Percentiles rank a stretch among this genome's conserved stretches.
phyloP scores from a whole-genome alignment of 1,140 invertebrate genomes.

The Agrypnia vestita region DNA sequence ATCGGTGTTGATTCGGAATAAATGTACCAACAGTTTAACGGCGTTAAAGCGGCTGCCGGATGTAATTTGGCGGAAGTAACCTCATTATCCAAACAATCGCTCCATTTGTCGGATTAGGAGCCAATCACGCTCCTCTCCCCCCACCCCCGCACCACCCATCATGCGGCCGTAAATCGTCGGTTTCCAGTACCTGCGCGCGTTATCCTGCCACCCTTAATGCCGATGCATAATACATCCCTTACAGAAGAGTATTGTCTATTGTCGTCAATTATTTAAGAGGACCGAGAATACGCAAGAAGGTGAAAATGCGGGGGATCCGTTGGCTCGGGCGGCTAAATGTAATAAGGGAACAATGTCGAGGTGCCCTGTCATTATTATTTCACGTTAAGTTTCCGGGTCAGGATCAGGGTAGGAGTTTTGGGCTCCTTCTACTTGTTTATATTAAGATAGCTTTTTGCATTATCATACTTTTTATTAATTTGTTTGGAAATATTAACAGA shows the following conservation, averaged over 20 bases:
- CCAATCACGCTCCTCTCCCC: not conserved
- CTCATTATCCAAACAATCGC: slow-evolving; percentile 28
- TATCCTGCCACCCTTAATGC: not conserved
- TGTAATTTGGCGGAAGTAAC: slow-evolving; percentile 39
- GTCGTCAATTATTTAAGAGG: no score
- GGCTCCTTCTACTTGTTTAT: no score
- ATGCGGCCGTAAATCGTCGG: not conserved
- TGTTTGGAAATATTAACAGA: no score
- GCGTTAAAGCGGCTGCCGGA: not conserved
- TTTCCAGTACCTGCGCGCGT: not conserved
- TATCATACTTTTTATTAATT: no score
- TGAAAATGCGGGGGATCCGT: no score
- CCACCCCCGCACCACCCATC: not conserved
- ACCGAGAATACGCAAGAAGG: no score
- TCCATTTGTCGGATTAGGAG: slow-evolving; percentile 31
- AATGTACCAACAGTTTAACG: slow-evolving; percentile 3
- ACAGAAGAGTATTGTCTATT: not conserved
- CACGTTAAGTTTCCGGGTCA: no score
- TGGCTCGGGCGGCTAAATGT: no score
- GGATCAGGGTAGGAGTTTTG: no score
- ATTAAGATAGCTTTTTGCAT: no score
- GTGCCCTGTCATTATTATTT: no score
- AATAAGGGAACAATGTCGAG: no score
- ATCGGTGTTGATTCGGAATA: slow-evolving; percentile 36
- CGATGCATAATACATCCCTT: not conserved